Evolutionary conservation across 2,888 invertebrate genomes (phyloP), one percentile per base, ranked within the genome.

Genomic region (Drosophila nr. perissopoda): DNA sequence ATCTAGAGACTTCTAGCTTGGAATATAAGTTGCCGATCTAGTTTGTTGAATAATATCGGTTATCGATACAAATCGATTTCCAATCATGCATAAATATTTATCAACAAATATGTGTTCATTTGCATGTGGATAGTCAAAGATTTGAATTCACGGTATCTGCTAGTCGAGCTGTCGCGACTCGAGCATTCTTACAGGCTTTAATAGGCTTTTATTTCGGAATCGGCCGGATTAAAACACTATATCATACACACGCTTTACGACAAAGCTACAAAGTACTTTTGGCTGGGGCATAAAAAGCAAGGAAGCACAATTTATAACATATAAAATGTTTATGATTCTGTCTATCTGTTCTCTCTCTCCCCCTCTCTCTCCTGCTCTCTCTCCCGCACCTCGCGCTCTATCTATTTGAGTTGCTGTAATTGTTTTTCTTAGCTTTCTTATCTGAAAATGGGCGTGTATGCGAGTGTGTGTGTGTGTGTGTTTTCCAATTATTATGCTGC

Each of bases 401-500:
- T 21, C 16, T 11, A 21, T n/a, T 51, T 4, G 36, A 25, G 38
- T 38, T 48, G 25, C n/a, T 38, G 27, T 57, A 58, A 63, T 63
- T 63, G 62, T 34, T 36, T 29, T 25, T 45, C 45, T 45, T 45
- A 25, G 29, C 48, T 21, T 29, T 40, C 60, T 70, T 51, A 60
- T 60, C 38, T 40, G 16, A 3, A n/a, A n/a, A 21, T 54, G 40
- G 8, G 33, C 3, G 38, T 10, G 27, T 56, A 27, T 40, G 33
- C 25, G 42, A 29, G 21, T 45, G 34, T 54, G 29, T 33, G 27
- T 57, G 31, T 13, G 38, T 36, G 49, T 25, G 54, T 56, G 42
- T 38, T 27, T 56, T 45, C 56, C 72, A 69, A 69, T 80, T 80
- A 69, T 80, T 80, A 69, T 69, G 60, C 69, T 78, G 79, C 75